Evolutionary conservation across 2,888 invertebrate species (phyloP).

Genomic region (Thera obeliscata): DNA sequence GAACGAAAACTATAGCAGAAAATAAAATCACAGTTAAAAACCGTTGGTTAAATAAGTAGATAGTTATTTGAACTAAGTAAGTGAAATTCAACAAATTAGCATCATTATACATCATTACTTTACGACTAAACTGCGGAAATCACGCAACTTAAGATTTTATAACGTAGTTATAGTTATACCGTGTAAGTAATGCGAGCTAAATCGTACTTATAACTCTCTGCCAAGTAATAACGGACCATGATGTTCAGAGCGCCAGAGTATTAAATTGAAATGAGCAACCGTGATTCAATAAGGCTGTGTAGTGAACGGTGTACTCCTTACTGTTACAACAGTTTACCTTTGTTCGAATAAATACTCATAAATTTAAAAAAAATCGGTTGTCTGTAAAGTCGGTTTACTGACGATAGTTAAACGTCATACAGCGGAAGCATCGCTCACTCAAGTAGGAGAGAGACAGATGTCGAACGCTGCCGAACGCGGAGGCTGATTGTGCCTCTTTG

Average conservation of each 20-base stretch:
- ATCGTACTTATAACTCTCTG: slow-evolving; percentile 62
- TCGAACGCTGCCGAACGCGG: too few relatives aligned
- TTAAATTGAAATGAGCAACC: slow-evolving; percentile 50
- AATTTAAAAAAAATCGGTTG: too few relatives aligned
- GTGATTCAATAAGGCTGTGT: slow-evolving; percentile 54
- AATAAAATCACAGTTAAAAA: too few relatives aligned
- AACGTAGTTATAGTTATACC: slow-evolving; percentile 5
- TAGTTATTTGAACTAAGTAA: neutral
- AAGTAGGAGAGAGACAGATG: too few relatives aligned
- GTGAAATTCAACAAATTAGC: neutral
- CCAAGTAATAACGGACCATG: slow-evolving; percentile 69
- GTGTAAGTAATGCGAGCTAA: slow-evolving; percentile 33
- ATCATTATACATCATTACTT: neutral
- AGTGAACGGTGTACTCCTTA: slow-evolving; percentile 39
- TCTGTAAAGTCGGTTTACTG: too few relatives aligned
- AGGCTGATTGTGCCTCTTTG: too few relatives aligned
- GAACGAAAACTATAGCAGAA: too few relatives aligned
- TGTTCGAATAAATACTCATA: too few relatives aligned
- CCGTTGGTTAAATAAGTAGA: too few relatives aligned
- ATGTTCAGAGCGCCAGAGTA: slow-evolving; percentile 60
- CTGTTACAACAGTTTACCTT: too few relatives aligned
- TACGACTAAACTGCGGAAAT: neutral
- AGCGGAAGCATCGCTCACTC: too few relatives aligned
- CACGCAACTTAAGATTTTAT: slow-evolving; percentile 5
- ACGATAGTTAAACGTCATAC: too few relatives aligned